phyloP scores from a whole-genome alignment of 2,113 vertebrate species.

The Craseonycteris thonglongyai region DNA sequence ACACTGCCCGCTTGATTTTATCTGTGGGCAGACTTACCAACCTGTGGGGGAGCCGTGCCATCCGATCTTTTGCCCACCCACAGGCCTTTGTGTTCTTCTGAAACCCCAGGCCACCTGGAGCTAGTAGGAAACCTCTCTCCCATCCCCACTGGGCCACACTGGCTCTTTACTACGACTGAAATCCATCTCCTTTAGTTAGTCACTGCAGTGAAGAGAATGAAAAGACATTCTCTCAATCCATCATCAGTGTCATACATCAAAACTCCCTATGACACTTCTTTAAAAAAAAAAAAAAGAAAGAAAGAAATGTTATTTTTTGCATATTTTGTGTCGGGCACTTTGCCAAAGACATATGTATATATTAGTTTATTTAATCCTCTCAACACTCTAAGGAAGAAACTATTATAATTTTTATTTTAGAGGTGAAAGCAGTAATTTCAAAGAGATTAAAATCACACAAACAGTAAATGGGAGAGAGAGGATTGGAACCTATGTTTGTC shows the following conservation, averaged over 20 bases:
- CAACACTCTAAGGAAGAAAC: not conserved
- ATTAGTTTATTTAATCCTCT: not conserved
- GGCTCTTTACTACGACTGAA: not conserved
- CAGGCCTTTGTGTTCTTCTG: not conserved
- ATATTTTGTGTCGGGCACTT: not conserved
- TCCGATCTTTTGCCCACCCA: not conserved
- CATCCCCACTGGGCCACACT: too few relatives aligned
- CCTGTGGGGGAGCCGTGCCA: not conserved
- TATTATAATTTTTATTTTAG: not conserved
- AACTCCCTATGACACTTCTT: not conserved
- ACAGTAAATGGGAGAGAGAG: too few relatives aligned
- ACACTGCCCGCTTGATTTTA: not conserved
- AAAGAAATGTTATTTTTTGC: not conserved
- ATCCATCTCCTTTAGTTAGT: not conserved
- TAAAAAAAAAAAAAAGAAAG: not conserved
- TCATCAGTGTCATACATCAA: rapidly evolving
- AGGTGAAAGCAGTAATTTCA: not conserved
- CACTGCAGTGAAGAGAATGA: not conserved
- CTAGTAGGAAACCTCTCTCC: not conserved
- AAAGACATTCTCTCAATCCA: not conserved
- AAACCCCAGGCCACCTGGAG: not conserved
- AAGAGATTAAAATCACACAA: not conserved
- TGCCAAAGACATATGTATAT: not conserved
- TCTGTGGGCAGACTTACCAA: constrained; percentile 33
- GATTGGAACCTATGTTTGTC: not conserved